These are phyloP conservation scores for Ancistrus triradiatus DNA, from an alignment of 2,113 vertebrate species.

Conservation along the genomic window DNA sequence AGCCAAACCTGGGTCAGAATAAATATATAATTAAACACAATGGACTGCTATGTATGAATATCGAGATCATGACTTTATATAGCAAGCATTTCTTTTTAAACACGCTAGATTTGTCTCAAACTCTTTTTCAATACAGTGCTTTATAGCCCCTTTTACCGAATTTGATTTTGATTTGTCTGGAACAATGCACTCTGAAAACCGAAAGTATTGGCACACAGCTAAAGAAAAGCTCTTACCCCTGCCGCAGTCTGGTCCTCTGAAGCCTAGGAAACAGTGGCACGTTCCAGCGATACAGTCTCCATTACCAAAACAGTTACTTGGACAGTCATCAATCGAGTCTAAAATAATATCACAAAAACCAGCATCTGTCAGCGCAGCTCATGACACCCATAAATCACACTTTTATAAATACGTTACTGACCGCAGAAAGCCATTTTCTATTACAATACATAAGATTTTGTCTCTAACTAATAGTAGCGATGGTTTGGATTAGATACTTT, in stretches of 20 bases:
- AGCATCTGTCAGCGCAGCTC: constrained; percentile 32
- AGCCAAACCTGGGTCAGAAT: constrained; percentile 16
- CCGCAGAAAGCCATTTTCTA: background rate
- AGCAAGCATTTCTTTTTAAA: no score
- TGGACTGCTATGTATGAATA: no score
- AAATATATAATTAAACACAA: no score
- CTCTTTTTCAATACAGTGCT: no score
- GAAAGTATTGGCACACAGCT: no score
- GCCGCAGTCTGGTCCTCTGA: constrained; percentile 91
- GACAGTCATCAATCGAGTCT: constrained; percentile 96
- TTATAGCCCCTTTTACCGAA: no score
- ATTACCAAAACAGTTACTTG: constrained; percentile 96
- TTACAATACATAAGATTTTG: background rate
- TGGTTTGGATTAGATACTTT: no score
- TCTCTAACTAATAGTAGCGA: background rate
- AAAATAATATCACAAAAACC: constrained; percentile 47
- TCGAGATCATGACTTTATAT: no score
- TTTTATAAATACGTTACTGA: background rate
- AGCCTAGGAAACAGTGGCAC: constrained; percentile 94
- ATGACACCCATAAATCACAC: constrained; percentile 1
- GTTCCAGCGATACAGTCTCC: constrained; percentile 92
- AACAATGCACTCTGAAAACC: no score
- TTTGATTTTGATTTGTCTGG: no score
- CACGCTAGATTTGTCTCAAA: no score
- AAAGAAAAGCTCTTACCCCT: constrained; percentile 71